Base-by-base conservation (phyloP, 2,113 vertebrate genomes). In the Eudyptes chrysolophus region DNA sequence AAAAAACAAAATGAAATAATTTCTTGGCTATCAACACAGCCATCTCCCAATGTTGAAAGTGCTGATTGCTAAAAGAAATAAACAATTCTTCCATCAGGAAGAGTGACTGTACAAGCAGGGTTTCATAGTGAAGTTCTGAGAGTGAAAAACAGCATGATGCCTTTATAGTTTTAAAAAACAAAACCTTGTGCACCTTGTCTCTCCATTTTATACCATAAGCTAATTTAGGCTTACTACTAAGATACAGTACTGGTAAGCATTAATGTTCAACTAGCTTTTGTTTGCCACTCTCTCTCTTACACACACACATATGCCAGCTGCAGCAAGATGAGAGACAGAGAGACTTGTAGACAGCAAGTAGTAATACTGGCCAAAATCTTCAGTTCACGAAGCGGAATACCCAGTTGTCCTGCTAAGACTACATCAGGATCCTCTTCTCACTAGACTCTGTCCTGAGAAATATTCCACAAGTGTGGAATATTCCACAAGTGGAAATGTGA, bases 241-340 rank as follows among this genome's bases (percentile, higher is more conserved):
- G 21, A 36, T 20, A 65, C 7, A 49, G 27, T 30, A 54, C 7
- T 7, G 3, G 6, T 18, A 71, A 71, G 11, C 48, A 64, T 3
- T 68, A 17, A 64, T 3, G 7, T 44, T 82, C 32, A 89, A 26
- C 46, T 60, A 76, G 15, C 10, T 84, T 20, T 46, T 24, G 3
- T 65, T 60, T 48, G 8, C 26, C 44, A 24, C 42, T 30, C 12
- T 61, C 54, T 42, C 34, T 69, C 65, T 42, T 29, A 38, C 7
- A 79, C 20, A 79, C n/a, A 48, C 8, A 24, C 14, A 11, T 1
- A 11, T 0, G 0, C 14, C 15, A 85, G 6, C 19, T 20, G 70
- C 34, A 85, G 44, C 14, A 72, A 83, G 44, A 44, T 2, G 4
- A 52, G 22, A 54, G 21, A 66, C 19, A 71, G 8, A 46, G 3